Evolutionary conservation across 2,113 vertebrate genomes (phyloP).

Genomic region (Epinephelus fuscoguttatus): DNA sequence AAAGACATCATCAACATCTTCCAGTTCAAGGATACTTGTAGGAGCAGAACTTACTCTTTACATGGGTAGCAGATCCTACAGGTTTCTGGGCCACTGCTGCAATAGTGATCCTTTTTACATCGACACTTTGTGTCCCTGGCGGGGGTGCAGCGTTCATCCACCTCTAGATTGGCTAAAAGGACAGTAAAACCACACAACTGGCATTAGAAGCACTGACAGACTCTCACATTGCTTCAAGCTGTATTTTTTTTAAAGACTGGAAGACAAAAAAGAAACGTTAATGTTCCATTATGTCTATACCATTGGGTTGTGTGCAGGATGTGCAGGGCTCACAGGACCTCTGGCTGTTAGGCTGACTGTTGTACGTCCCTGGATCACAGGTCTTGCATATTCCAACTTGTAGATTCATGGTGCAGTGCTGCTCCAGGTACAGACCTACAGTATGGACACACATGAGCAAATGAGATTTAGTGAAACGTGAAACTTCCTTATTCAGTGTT

Average conservation of each 20-base stretch:
- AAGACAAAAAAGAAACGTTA: not conserved
- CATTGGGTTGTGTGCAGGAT: constrained; percentile 43
- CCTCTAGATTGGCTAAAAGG: constrained; percentile 64
- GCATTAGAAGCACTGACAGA: not conserved
- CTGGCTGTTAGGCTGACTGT: not conserved
- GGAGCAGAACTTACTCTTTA: constrained; percentile 62
- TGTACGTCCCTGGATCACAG: not conserved
- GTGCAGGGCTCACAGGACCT: constrained; percentile 41
- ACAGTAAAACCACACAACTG: not conserved
- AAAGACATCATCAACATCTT: not conserved
- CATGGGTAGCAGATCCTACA: constrained; percentile 66
- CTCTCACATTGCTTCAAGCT: not conserved
- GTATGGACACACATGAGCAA: not conserved
- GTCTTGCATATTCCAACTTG: fast-evolving
- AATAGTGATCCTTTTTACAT: constrained; percentile 71
- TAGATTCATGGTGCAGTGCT: not conserved
- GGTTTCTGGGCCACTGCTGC: not conserved
- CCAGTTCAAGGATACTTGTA: not conserved
- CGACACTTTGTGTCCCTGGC: constrained; percentile 57
- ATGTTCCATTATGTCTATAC: constrained; percentile 51
- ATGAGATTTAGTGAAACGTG: no score
- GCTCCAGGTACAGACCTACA: constrained; percentile 44
- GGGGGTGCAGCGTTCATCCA: not conserved
- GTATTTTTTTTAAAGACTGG: not conserved
- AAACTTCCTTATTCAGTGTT: no score